Evolutionary conservation across 2,888 invertebrate species (phyloP), one percentile per base, ranked within the genome.

Genomic region (Adelognathus sp.): DNA sequence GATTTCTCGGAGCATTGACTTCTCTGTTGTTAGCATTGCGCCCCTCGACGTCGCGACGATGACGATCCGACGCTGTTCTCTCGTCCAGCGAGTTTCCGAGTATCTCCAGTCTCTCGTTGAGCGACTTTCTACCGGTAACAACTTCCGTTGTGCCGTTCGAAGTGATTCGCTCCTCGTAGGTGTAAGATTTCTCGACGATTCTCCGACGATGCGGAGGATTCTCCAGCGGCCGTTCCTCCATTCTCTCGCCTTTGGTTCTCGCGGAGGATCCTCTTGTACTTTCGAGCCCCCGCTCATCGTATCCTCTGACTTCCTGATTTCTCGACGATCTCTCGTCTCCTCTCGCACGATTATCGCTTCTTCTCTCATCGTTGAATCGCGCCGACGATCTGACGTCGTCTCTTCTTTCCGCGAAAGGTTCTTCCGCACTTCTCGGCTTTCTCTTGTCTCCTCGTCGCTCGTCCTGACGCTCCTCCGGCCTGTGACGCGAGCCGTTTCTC

Each of bases 341-440:
- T 70, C 83, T 82, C 9, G 33, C 31, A 18, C 70, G 66, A 73
- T 76, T 60, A 24, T 81, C 60, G 14, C 80, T 67, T 52, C 83
- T 84, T 71, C 81, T 80, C 52, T 87, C 86, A 5, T 84, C 81
- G 46, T 81, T 67, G 6, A 83, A 82, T 66, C 82, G 76, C 14
- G 74, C 76, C n/a, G 81, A 82, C 21, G 69, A 81, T 52, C 82
- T 74, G 14, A 64, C 54, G n/a, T 82, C 81, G 33, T 79, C 69
- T 41, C 81, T 71, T 56, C 60, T 83, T 70, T 44, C 80, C 46
- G 60, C 82, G 52, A 82, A 76, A 80, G 29, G 80, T 69, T 82
- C 84, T 72, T 78, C 87, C 81, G 27, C 83, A 81, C 29, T 86
- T 79, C 75, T 84, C 54, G 29, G 85, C 39, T 78, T 80, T 56